Conservation (phyloP, 2,113 vertebrate species). For the Bombycilla garrulus region DNA sequence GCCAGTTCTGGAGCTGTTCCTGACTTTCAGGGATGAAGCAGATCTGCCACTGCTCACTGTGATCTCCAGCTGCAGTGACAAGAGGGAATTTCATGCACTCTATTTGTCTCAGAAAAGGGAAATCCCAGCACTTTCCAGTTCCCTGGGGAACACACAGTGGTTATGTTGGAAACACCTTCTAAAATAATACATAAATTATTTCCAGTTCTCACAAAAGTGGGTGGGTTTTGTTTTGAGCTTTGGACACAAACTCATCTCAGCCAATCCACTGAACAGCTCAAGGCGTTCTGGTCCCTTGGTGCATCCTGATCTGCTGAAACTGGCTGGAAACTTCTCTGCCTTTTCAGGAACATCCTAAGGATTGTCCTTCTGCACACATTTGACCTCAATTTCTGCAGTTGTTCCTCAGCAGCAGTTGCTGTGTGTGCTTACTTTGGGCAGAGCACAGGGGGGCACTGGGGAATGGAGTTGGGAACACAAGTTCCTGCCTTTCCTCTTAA, state of each 20-base stretch:
- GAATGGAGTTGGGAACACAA: neutral
- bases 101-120: neutral
- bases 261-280: neutral
- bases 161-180: too few species aligned
- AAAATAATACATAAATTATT: neutral
- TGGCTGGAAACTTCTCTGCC: neutral
- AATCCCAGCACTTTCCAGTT: neutral
- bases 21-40: neutral
- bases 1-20: neutral
- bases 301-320: neutral
- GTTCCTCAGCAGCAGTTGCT: neutral
- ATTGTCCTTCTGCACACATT: neutral
- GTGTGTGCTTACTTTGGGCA: neutral
- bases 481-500: neutral
- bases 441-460: rapidly evolving
- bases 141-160: neutral
- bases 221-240: neutral
- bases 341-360: neutral
- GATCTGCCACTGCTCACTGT: neutral
- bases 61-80: neutral
- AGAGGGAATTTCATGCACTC: neutral
- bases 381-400: neutral
- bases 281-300: neutral
- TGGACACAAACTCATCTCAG: neutral
- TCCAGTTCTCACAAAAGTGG: neutral